Percentiles rank a stretch among this genome's conserved stretches.
phyloP scores from a whole-genome alignment of 1,140 invertebrate species.

The Wasmannia auropunctata region DNA sequence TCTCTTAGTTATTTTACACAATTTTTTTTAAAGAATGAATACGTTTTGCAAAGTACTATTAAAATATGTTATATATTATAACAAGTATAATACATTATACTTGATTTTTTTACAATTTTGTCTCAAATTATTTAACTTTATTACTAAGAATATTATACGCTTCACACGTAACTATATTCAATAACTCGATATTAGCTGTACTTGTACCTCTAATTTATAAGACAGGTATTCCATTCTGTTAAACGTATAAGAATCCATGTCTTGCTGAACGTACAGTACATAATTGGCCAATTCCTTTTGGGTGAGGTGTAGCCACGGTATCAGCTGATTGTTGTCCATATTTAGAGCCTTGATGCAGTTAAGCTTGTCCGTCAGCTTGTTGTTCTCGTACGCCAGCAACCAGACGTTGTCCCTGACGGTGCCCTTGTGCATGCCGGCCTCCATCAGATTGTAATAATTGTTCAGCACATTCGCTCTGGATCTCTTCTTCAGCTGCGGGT shows the following conservation, averaged over 20 bases:
- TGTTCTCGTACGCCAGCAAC: neutral
- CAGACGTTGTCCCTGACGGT: neutral
- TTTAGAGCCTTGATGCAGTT: slow-evolving; percentile 1
- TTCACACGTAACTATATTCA: neutral
- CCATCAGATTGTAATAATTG: slow-evolving; percentile 28
- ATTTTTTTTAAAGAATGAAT: too few species aligned
- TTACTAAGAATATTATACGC: neutral
- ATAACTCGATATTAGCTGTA: neutral
- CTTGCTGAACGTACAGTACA: neutral
- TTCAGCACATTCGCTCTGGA: slow-evolving; percentile 18
- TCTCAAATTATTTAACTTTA: too few species aligned
- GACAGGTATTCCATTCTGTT: slow-evolving; percentile 36
- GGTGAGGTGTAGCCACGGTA: slow-evolving; percentile 31
- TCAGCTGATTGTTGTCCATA: slow-evolving; percentile 27
- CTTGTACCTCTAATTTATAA: slow-evolving; percentile 40
- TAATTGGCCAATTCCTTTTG: slow-evolving; percentile 12
- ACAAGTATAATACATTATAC: too few species aligned
- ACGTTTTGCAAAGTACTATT: too few species aligned
- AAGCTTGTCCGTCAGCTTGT: slow-evolving; percentile 6
- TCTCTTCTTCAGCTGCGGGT: slow-evolving; percentile 24
- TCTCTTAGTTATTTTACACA: too few species aligned
- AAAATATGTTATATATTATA: too few species aligned
- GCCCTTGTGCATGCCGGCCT: neutral
- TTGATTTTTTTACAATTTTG: too few species aligned
- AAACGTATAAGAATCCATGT: neutral